These are phyloP conservation scores for Otus sunia DNA, from an alignment of 2,113 vertebrate species.

Conservation along the genomic window DNA sequence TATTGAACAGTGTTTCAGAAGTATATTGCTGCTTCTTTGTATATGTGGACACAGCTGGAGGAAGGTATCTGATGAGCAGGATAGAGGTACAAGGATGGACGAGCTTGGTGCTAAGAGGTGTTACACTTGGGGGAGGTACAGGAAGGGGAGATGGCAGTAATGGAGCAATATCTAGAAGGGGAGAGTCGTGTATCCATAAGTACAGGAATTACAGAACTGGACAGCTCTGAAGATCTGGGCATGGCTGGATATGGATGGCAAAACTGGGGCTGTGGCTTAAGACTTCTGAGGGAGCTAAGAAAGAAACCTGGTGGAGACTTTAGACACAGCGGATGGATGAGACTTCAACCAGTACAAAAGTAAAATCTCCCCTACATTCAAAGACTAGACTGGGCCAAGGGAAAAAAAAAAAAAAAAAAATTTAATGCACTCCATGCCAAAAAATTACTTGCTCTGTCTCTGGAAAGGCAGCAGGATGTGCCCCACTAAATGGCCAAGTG, in stretches of 20 bases:
- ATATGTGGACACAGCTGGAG: accelerated
- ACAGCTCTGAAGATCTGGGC: not conserved
- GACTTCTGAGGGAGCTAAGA: not conserved
- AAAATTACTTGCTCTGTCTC: not conserved
- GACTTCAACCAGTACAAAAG: not conserved
- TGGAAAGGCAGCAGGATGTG: not conserved
- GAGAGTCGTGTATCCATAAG: accelerated
- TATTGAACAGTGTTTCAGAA: not conserved
- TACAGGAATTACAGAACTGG: not conserved
- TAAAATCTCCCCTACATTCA: not conserved
- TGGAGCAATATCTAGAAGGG: not conserved
- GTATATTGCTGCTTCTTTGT: too few species aligned
- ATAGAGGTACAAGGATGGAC: not conserved
- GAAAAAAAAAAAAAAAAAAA: not conserved
- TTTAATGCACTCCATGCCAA: not conserved
- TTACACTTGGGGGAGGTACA: not conserved
- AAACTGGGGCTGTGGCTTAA: not conserved
- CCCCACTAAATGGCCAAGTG: not conserved
- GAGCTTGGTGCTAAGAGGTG: not conserved
- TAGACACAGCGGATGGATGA: not conserved
- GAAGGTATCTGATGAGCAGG: not conserved
- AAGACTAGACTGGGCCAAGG: not conserved
- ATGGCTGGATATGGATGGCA: not conserved
- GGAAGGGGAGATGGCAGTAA: not conserved
- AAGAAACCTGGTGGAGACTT: not conserved